Conservation (phyloP, 2,888 invertebrate species). For the Galeruca laticollis region DNA sequence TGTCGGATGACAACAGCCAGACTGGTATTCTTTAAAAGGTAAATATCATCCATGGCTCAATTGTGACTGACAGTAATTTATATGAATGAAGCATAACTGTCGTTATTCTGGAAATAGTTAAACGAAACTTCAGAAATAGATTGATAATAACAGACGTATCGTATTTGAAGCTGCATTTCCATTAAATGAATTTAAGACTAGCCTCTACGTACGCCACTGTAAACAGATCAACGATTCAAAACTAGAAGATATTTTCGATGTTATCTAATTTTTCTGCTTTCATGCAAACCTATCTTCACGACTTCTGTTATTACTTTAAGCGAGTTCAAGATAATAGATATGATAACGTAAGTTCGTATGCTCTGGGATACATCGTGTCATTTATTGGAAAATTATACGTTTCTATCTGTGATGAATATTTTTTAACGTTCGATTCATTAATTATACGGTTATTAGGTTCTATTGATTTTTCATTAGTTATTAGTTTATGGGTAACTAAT, state of each 20-base stretch:
- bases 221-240: slow-evolving; percentile 41
- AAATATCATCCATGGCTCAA: no score
- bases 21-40: no score
- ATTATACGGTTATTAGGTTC: neutral
- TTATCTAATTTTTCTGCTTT: slow-evolving; percentile 34
- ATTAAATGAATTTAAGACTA: no score
- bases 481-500: neutral
- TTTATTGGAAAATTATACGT: slow-evolving; percentile 24
- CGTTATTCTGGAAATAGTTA: no score
- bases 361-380: slow-evolving; percentile 9
- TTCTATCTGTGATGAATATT: slow-evolving; percentile 2
- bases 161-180: no score
- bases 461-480: neutral
- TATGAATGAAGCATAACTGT: no score
- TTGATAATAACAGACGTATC: no score
- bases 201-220: slow-evolving; percentile 16
- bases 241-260: slow-evolving; percentile 34
- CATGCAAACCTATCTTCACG: slow-evolving; percentile 39
- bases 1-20: no score
- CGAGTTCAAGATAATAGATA: slow-evolving; percentile 26
- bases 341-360: slow-evolving; percentile 18
- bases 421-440: neutral
- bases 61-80: no score
- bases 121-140: no score
- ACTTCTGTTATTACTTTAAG: slow-evolving; percentile 40